These are phyloP conservation scores for Paracentrotus lividus DNA, from an alignment of 53 echinoderm and acorn worm genomes.

Conservation along the genomic window DNA sequence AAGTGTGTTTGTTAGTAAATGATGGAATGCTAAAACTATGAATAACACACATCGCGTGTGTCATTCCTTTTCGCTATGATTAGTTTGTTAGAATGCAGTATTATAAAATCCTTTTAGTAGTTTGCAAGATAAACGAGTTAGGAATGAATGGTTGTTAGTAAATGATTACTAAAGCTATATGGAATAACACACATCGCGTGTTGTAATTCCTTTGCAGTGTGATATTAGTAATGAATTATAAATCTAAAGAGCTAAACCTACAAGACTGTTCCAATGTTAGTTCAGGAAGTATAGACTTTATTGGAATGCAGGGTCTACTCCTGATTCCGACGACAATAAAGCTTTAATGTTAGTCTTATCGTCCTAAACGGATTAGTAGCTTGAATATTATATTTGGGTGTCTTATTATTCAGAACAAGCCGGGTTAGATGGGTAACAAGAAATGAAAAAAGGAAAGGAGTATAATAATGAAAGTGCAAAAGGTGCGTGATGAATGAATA, in stretches of 20 bases:
- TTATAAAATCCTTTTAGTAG: no score
- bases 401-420: background rate
- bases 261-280: background rate
- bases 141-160: no score
- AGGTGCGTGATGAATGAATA: slow-evolving; percentile 49
- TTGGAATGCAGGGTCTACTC: background rate
- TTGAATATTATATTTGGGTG: background rate
- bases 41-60: no score
- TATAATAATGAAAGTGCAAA: slow-evolving; percentile 58
- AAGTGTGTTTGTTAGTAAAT: no score
- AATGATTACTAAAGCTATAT: no score
- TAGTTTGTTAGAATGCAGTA: no score
- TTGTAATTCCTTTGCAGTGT: no score
- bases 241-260: background rate
- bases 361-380: background rate
- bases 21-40: no score
- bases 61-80: no score
- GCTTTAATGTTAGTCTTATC: background rate
- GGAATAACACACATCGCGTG: no score
- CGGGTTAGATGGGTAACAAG: slow-evolving; percentile 33
- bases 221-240: background rate
- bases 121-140: no score
- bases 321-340: no score
- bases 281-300: background rate
- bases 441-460: slow-evolving; percentile 43